Evolutionary conservation across 2,888 invertebrate species (phyloP).

Genomic region (Augochlorella aurata): DNA sequence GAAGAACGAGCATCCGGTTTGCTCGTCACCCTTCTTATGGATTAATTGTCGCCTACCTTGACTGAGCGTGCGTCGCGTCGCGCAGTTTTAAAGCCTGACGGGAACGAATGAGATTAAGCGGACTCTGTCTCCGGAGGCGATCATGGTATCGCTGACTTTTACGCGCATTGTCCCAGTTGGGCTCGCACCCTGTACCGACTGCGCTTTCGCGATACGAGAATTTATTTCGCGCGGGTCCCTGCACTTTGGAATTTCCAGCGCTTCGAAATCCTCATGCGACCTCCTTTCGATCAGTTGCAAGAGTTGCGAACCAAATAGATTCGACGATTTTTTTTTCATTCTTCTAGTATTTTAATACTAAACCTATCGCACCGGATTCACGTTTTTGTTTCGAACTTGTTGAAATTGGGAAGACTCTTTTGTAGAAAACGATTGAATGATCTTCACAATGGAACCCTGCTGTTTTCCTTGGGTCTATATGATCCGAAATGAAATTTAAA

Average conservation of each 20-base stretch:
- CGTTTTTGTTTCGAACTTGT: no score
- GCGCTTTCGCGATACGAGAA: not conserved
- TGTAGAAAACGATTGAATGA: no score
- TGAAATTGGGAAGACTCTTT: no score
- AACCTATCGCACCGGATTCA: no score
- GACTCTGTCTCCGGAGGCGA: not conserved
- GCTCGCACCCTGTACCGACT: not conserved
- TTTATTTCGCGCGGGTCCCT: not conserved
- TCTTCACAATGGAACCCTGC: no score
- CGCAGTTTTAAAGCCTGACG: slow-evolving; percentile 23
- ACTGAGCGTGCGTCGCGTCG: slow-evolving; percentile 7
- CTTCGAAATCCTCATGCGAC: not conserved
- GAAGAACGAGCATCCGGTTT: slow-evolving; percentile 51
- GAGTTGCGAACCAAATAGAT: no score
- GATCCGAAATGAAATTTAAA: no score
- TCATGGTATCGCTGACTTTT: not conserved
- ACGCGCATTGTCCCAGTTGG: not conserved
- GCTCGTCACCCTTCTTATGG: slow-evolving; percentile 56
- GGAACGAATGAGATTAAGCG: slow-evolving; percentile 30
- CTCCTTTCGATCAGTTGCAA: no score
- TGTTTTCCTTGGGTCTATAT: no score
- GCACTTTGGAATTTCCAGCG: not conserved
- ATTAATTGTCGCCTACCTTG: slow-evolving; percentile 58
- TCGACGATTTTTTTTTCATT: no score
- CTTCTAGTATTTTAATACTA: no score